A percentile compares a stretch with the other conserved stretches of the same genome.
These are phyloP conservation scores for Hippasteria phrygiana DNA, from an alignment of 53 echinoderm and acorn worm genomes.

Conservation along the genomic window DNA sequence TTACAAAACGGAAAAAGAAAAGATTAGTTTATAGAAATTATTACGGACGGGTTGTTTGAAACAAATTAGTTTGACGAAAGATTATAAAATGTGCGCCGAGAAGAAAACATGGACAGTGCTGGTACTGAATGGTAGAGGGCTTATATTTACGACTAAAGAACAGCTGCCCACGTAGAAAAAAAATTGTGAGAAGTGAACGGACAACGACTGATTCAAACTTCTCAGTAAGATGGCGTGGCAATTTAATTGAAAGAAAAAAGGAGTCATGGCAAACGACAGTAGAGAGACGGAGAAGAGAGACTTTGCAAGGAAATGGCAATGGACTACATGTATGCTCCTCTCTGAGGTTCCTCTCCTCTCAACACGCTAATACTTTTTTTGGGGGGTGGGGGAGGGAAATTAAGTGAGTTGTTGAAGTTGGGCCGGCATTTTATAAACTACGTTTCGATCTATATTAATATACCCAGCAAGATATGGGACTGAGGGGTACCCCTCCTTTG, in stretches of 20 bases:
- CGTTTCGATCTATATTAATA: too few relatives aligned
- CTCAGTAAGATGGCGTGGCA: constrained; percentile 4
- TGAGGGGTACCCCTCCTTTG: too few relatives aligned
- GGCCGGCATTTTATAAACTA: too few relatives aligned
- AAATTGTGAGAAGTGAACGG: constrained; percentile 57
- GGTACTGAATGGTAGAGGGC: background rate
- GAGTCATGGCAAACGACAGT: background rate
- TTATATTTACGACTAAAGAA: background rate
- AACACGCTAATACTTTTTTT: too few relatives aligned
- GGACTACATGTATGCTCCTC: too few relatives aligned
- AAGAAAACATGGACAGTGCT: background rate
- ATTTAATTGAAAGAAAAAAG: background rate
- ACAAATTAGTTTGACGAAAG: background rate
- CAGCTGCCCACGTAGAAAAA: too few relatives aligned
- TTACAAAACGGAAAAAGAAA: too few relatives aligned
- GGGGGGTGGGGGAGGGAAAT: too few relatives aligned
- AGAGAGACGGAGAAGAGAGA: background rate
- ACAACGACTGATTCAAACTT: constrained; percentile 47
- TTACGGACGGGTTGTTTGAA: constrained; percentile 16
- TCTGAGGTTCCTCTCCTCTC: too few relatives aligned
- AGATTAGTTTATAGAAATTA: background rate
- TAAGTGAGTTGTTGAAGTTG: too few relatives aligned
- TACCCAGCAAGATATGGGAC: too few relatives aligned
- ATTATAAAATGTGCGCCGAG: background rate
- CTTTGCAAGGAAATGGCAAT: too few relatives aligned